Evolutionary conservation across 2,888 invertebrate genomes (phyloP).

Genomic region (Argynnis bischoffii): DNA sequence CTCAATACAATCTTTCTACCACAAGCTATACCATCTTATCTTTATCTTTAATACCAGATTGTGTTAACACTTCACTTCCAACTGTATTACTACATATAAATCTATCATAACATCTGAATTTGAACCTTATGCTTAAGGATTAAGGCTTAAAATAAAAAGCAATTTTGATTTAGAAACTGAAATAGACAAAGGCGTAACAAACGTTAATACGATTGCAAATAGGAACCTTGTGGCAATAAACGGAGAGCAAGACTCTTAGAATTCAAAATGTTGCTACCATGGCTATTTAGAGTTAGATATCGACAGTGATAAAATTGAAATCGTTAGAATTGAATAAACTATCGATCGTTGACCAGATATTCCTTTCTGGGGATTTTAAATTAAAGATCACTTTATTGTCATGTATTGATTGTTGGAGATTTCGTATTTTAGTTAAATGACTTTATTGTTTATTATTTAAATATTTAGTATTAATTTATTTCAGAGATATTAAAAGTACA

Average conservation of each 20-base stretch:
- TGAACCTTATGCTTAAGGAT: slow-evolving; percentile 12
- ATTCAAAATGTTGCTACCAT: slow-evolving; percentile 63
- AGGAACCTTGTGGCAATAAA: slow-evolving; percentile 59
- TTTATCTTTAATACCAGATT: slow-evolving; percentile 60
- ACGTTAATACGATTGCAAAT: slow-evolving; percentile 54
- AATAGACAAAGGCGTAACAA: slow-evolving; percentile 53
- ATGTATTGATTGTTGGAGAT: too few relatives aligned
- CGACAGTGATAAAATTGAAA: slow-evolving; percentile 65
- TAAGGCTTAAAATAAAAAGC: slow-evolving; percentile 35
- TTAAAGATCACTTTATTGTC: too few relatives aligned
- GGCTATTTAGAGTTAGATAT: slow-evolving; percentile 60
- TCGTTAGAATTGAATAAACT: slow-evolving; percentile 62
- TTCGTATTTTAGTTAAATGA: too few relatives aligned
- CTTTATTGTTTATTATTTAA: too few relatives aligned
- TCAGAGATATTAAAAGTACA: too few relatives aligned
- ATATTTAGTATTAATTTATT: too few relatives aligned
- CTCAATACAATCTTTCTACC: slow-evolving; percentile 69
- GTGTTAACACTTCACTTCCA: slow-evolving; percentile 58
- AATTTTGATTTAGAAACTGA: slow-evolving; percentile 16
- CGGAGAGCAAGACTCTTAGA: slow-evolving; percentile 53
- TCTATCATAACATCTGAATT: slow-evolving; percentile 25
- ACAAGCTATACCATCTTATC: slow-evolving; percentile 48
- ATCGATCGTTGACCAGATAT: slow-evolving; percentile 53
- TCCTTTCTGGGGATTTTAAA: slow-evolving; percentile 48
- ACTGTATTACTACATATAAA: slow-evolving; percentile 36